Percentiles rank a stretch among this genome's conserved stretches.
Evolutionary conservation across 2,888 invertebrate genomes (phyloP).

Genomic region (Hypercompe scribonia): DNA sequence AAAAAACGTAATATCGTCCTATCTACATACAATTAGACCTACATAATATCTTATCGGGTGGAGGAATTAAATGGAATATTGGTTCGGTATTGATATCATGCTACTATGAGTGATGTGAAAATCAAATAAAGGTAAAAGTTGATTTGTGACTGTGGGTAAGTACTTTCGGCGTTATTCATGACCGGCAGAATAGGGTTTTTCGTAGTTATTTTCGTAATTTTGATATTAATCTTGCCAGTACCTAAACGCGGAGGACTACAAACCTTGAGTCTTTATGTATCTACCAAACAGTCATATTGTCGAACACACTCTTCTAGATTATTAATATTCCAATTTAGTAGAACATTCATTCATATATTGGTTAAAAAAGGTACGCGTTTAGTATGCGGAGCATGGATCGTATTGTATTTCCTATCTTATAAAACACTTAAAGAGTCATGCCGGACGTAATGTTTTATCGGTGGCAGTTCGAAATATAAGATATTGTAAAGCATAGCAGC

Average conservation of each 20-base stretch:
- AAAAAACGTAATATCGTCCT: slow-evolving; percentile 51
- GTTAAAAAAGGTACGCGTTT: background rate
- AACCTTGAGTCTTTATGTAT: background rate
- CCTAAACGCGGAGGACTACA: background rate
- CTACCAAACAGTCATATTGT: background rate
- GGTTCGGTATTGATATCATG: slow-evolving; percentile 37
- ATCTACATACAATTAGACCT: slow-evolving; percentile 57
- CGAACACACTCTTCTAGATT: background rate
- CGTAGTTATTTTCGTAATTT: background rate
- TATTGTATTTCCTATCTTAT: slow-evolving; percentile 16
- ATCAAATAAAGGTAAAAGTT: slow-evolving; percentile 38
- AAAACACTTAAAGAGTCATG: background rate
- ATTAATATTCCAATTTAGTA: background rate
- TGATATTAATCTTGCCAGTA: background rate
- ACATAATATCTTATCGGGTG: slow-evolving; percentile 59
- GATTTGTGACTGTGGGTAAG: background rate
- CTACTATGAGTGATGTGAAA: slow-evolving; percentile 30
- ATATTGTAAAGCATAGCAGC: background rate
- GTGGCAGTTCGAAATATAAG: slow-evolving; percentile 1
- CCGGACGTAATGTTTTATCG: slow-evolving; percentile 16
- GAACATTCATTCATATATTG: background rate
- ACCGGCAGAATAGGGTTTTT: background rate
- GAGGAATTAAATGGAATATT: slow-evolving; percentile 53
- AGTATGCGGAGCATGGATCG: background rate
- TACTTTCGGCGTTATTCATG: background rate